Base-by-base conservation (phyloP, 1,140 invertebrate genomes). In the Cardiocondyla obscurior region DNA sequence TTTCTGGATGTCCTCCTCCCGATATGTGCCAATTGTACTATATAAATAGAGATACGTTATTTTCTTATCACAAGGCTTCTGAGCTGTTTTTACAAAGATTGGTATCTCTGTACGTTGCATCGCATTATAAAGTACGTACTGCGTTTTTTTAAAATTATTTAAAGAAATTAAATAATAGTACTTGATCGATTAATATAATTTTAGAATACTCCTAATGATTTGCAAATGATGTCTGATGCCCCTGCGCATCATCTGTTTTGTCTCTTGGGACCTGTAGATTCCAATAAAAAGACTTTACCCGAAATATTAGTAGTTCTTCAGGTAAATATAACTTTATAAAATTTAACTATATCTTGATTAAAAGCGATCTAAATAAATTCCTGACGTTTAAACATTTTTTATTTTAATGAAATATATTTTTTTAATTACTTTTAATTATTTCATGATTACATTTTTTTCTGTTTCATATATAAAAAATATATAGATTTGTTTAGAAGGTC, bases 161-260 rank as follows among this genome's bases (percentile, higher is more conserved):
- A 12, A 46, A 62, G 36, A 69, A 62, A 58, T 22, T 60, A 19
- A 19, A 16, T 49, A 7, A 51, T 22, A 60, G 33, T 10, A 10
- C 19, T 3, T 28, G 19, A 28, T 67, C 30, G 6, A 53, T 77
- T 53, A 62, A 81, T 30, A 30, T 87, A n/a, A 70, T 94, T 94
- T 44, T 93, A 98, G 96, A 99, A 99, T 94, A 98, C 97, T 74
- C 99, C 99, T 0, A 99, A 99, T 95, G 99, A 99, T 95, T 94
- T 99, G 10, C 99, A 99, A 95, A 97, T 99, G 96, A 96, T 99
- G 94, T 99, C 99, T 12, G 99, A 99, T 95, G 99, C 99, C 10
- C 99, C 99, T 0, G 98, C 98, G 4, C 99, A 99, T 95, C 98
- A 99, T 94, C 92, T 99, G 22, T 99, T 99, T 94, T 99, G 98